Evolutionary conservation across 2,888 invertebrate species (phyloP).

Genomic region (Arge pagana): DNA sequence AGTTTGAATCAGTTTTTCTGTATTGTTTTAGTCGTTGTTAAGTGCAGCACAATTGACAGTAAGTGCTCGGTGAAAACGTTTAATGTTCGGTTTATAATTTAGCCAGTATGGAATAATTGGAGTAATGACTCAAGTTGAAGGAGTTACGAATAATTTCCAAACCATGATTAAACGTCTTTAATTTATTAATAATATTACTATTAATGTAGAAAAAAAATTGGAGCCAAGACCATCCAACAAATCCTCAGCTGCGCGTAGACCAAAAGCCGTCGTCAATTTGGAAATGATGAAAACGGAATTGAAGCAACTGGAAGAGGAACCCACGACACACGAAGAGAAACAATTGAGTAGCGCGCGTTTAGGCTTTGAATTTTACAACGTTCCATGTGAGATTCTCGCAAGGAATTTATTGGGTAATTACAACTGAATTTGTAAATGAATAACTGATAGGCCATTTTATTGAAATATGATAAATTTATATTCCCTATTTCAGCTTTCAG

Average conservation of each 20-base stretch:
- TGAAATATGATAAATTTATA: background rate
- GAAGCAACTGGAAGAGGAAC: slow-evolving; percentile 51
- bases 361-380: slow-evolving; percentile 55
- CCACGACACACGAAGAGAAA: slow-evolving; percentile 44
- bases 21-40: too few species aligned
- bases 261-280: slow-evolving; percentile 37
- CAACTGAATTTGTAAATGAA: background rate
- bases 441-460: background rate
- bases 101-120: too few species aligned
- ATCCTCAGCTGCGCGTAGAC: slow-evolving; percentile 29
- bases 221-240: background rate
- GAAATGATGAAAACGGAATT: slow-evolving; percentile 45
- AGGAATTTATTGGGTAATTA: slow-evolving; percentile 60
- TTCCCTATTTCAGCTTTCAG: background rate
- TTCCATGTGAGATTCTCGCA: slow-evolving; percentile 61
- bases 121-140: background rate
- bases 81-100: too few species aligned
- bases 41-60: too few species aligned
- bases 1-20: too few species aligned
- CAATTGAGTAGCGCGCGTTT: slow-evolving; percentile 44
- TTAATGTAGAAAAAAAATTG: background rate
- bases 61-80: too few species aligned
- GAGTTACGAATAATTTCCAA: background rate
- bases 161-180: background rate
- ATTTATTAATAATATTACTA: background rate